phyloP scores from a whole-genome alignment of 30 jellyfish, hydroid and myxozoan species.

The Nemopilema nomurai region DNA sequence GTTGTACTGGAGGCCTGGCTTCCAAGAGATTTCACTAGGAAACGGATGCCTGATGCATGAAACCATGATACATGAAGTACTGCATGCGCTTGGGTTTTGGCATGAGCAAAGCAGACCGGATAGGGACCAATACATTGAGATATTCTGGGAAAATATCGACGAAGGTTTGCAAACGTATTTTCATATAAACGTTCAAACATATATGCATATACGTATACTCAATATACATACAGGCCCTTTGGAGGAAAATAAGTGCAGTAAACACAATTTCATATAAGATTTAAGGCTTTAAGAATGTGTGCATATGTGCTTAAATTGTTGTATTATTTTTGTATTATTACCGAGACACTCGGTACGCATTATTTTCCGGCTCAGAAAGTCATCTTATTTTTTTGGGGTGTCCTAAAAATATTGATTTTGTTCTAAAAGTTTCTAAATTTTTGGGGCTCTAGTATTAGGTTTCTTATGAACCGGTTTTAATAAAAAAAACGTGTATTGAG shows the following conservation, averaged over 20 bases:
- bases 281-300: too few relatives aligned
- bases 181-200: neutral
- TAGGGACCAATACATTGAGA: constrained; percentile 47
- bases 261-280: too few relatives aligned
- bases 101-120: constrained; percentile 63
- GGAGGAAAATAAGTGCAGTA: neutral
- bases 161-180: constrained; percentile 6
- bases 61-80: constrained; percentile 45
- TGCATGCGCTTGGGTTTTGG: constrained; percentile 60
- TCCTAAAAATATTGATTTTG: too few relatives aligned
- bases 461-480: too few relatives aligned
- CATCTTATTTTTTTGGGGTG: too few relatives aligned
- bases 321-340: too few relatives aligned
- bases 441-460: too few relatives aligned
- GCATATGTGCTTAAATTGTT: too few relatives aligned
- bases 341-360: too few relatives aligned
- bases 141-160: constrained; percentile 47
- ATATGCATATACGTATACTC: neutral
- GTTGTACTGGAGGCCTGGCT: constrained; percentile 53
- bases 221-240: neutral
- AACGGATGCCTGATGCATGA: constrained; percentile 56
- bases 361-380: too few relatives aligned
- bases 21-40: constrained; percentile 78
- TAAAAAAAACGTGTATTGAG: too few relatives aligned
- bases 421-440: too few relatives aligned